A percentile compares a stretch with the other conserved stretches of the same genome.
Evolutionary conservation across 2,797 vertebrate species (phyloP).

Genomic region (Trichosurus vulpecula): DNA sequence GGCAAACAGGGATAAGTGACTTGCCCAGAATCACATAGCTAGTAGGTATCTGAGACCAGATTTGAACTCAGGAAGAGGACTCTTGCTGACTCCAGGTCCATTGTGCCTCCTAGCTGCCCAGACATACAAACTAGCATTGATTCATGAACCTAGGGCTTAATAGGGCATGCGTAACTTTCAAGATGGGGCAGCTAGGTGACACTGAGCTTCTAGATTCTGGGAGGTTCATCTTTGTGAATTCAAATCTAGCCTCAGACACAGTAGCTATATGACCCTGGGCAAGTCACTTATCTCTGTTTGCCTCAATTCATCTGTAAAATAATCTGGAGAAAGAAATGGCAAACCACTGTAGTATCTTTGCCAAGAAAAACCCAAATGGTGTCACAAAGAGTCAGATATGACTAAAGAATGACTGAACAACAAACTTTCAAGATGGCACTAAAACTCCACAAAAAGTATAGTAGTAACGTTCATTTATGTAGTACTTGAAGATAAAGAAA

Average conservation of each 20-base stretch:
- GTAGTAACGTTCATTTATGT: neutral
- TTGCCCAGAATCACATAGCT: neutral
- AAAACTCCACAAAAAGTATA: neutral
- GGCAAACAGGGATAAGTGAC: neutral
- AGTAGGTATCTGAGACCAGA: neutral
- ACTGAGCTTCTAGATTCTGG: neutral
- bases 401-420: neutral
- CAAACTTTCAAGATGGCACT: neutral
- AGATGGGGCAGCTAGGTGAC: neutral
- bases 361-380: neutral
- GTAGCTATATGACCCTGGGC: neutral
- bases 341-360: neutral
- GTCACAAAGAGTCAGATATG: neutral
- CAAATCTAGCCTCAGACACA: neutral
- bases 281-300: neutral
- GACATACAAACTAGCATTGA: neutral
- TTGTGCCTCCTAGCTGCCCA: neutral
- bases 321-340: neutral
- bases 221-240: neutral
- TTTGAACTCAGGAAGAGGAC: neutral
- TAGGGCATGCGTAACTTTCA: neutral
- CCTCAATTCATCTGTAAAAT: neutral
- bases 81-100: neutral
- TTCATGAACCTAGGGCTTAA: neutral
- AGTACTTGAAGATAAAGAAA: neutral